phyloP scores from a whole-genome alignment of 2,113 vertebrate genomes.

The Oryzias javanicus region DNA sequence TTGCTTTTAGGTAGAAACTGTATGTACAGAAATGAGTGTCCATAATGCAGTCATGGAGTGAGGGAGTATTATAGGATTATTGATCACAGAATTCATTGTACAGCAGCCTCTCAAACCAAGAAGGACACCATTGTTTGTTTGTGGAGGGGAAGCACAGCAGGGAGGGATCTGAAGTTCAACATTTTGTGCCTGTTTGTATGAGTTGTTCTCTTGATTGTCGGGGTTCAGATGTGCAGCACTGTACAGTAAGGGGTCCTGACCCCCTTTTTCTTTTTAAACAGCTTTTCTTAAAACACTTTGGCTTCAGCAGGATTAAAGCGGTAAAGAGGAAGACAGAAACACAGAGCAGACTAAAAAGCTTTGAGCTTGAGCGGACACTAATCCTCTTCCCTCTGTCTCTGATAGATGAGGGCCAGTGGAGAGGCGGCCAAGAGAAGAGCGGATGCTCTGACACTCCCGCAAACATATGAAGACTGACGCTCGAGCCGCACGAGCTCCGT shows the following conservation, averaged over 20 bases:
- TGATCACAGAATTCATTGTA: no score
- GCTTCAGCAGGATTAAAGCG: constrained; percentile 60
- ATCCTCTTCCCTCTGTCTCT: constrained; percentile 63
- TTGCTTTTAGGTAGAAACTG: constrained; percentile 15
- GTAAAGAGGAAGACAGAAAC: constrained; percentile 50
- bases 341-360: constrained; percentile 57
- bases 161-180: constrained; percentile 10
- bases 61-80: no score
- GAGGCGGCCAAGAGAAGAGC: constrained; percentile 46
- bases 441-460: constrained; percentile 34
- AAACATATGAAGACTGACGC: constrained; percentile 55
- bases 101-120: constrained; percentile 19
- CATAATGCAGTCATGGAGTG: no score
- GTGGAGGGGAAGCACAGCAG: constrained; percentile 39
- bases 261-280: constrained; percentile 59
- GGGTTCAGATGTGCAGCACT: constrained; percentile 40
- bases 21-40: constrained; percentile 1
- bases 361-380: constrained; percentile 62
- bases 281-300: constrained; percentile 47
- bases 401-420: constrained; percentile 52
- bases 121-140: constrained; percentile 20
- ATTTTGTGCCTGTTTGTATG: constrained; percentile 4
- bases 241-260: constrained; percentile 44
- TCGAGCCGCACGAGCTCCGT: constrained; percentile 19
- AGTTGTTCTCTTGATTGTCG: constrained; percentile 24